Evolutionary conservation across 2,113 vertebrate genomes (phyloP).

Genomic region (Maccullochella peelii): DNA sequence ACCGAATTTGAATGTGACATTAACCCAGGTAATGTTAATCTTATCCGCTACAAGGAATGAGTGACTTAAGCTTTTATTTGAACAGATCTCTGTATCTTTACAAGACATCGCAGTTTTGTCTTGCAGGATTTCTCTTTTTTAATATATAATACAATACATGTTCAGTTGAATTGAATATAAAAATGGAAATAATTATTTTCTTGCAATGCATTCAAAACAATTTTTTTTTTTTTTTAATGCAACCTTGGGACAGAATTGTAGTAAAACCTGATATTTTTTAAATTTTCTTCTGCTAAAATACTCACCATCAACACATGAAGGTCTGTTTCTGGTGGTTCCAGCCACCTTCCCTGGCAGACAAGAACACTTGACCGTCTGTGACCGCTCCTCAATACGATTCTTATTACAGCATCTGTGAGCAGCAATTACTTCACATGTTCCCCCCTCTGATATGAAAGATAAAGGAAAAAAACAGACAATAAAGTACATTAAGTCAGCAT

Average conservation of each 20-base stretch:
- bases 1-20: conserved; percentile 57
- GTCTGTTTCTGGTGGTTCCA: conserved; percentile 87
- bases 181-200: conserved; percentile 26
- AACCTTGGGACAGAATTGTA: background rate
- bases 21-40: conserved; percentile 72
- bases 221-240: background rate
- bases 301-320: conserved; percentile 88
- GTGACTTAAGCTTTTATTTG: conserved; percentile 61
- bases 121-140: conserved; percentile 6
- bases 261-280: background rate
- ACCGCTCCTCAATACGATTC: conserved; percentile 88
- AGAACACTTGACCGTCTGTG: conserved; percentile 89
- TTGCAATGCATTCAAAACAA: background rate
- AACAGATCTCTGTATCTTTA: conserved; percentile 55
- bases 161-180: conserved; percentile 16
- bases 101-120: conserved; percentile 35
- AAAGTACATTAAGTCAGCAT: conserved; percentile 29
- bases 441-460: conserved; percentile 80
- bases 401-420: conserved; percentile 89
- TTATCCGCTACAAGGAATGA: conserved; percentile 72
- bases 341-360: conserved; percentile 89
- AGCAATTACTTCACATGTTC: conserved; percentile 88
- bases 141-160: background rate
- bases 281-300: conserved; percentile 17
- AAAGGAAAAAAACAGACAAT: conserved; percentile 6